Conservation (phyloP, 2,797 vertebrate species). For the Urophycis tenuis region DNA sequence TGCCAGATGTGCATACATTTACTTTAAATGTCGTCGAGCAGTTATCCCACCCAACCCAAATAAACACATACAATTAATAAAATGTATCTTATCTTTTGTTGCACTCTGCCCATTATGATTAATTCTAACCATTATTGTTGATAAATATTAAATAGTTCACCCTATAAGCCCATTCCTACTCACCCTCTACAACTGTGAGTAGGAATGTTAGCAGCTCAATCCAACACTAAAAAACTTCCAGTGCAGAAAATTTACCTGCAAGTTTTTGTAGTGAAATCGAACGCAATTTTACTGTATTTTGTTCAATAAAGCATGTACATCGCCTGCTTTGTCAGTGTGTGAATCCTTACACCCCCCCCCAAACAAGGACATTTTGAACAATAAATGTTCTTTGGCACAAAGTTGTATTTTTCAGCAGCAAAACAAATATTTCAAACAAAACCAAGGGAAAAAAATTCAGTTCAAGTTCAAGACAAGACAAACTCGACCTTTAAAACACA, state of each 20-base stretch:
- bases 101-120: background rate
- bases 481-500: background rate
- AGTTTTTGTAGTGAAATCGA: background rate
- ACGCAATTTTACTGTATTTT: conserved; percentile 4
- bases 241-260: background rate
- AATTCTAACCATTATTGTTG: background rate
- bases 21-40: background rate
- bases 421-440: no score
- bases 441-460: background rate
- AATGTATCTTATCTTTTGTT: background rate
- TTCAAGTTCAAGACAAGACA: background rate
- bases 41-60: background rate
- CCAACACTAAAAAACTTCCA: background rate
- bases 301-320: conserved; percentile 16
- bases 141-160: background rate
- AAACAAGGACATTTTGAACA: background rate
- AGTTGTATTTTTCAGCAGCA: no score
- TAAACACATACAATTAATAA: background rate
- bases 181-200: no score
- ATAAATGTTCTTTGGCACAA: background rate
- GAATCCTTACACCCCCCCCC: background rate
- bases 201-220: background rate
- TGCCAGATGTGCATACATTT: background rate
- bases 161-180: background rate
- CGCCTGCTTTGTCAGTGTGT: background rate